These are phyloP conservation scores for Caranx ignobilis DNA, from an alignment of 2,113 vertebrate genomes.

Conservation along the genomic window DNA sequence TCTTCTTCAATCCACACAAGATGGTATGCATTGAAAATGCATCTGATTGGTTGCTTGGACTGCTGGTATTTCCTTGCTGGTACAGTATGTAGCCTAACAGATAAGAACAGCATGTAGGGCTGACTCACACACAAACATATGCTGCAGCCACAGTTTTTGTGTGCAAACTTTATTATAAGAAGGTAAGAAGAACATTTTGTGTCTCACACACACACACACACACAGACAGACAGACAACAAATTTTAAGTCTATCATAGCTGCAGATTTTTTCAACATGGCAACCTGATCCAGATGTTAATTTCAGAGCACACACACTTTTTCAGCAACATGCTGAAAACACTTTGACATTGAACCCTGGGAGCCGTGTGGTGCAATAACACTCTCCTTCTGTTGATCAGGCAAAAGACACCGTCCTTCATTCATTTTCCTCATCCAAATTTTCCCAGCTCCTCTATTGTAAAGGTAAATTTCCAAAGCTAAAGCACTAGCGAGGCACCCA, in stretches of 20 bases:
- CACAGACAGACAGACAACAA: background rate
- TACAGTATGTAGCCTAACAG: conserved; percentile 3
- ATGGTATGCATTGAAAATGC: background rate
- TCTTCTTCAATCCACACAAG: background rate
- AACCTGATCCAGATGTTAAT: background rate
- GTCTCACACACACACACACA: background rate
- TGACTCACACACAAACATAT: background rate
- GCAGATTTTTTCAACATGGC: background rate
- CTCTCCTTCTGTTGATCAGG: background rate
- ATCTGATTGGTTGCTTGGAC: conserved; percentile 2
- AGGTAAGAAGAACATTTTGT: background rate
- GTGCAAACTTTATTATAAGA: background rate
- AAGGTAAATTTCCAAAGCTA: conserved; percentile 31
- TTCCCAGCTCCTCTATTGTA: conserved; percentile 16
- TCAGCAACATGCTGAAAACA: background rate
- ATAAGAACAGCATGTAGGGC: conserved; percentile 22
- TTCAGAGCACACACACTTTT: background rate
- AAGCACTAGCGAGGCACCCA: conserved; percentile 24
- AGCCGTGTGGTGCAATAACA: background rate
- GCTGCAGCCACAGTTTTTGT: background rate
- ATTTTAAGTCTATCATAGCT: background rate
- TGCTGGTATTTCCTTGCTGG: conserved; percentile 15
- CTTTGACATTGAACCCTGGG: background rate
- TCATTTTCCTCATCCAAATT: conserved; percentile 46
- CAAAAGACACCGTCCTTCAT: background rate